These are phyloP conservation scores for Megatriorchis doriae DNA, from an alignment of 2,113 vertebrate genomes.

Conservation along the genomic window DNA sequence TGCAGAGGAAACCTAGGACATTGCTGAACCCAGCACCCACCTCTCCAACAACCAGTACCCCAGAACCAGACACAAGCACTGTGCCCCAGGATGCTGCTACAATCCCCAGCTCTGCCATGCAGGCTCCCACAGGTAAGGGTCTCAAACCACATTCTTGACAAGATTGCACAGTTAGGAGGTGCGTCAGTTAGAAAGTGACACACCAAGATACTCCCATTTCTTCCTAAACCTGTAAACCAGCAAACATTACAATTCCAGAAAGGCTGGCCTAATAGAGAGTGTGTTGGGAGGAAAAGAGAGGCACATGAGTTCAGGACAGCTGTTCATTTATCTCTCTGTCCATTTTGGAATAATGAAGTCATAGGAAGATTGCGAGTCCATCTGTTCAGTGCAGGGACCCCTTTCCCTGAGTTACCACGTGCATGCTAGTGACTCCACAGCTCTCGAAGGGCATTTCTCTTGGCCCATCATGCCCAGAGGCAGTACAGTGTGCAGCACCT, in stretches of 20 bases:
- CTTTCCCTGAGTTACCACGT: neutral
- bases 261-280: neutral
- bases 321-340: neutral
- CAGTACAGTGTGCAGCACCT: neutral
- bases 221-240: neutral
- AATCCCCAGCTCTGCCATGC: constrained; percentile 94
- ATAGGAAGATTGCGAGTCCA: neutral
- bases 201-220: neutral
- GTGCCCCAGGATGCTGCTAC: constrained; percentile 96
- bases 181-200: neutral
- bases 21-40: constrained; percentile 89
- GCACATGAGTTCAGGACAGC: neutral
- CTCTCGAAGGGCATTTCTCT: neutral
- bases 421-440: neutral
- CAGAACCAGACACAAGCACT: constrained; percentile 97
- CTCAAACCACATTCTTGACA: neutral
- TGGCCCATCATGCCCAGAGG: neutral
- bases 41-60: constrained; percentile 96
- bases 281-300: neutral
- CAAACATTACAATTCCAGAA: neutral
- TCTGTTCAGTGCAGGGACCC: neutral
- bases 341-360: neutral
- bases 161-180: neutral
- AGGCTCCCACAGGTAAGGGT: constrained; percentile 93
- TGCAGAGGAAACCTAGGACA: constrained; percentile 92